Conservation (phyloP, 2,888 invertebrate species). For the Stenodema calcarata region DNA sequence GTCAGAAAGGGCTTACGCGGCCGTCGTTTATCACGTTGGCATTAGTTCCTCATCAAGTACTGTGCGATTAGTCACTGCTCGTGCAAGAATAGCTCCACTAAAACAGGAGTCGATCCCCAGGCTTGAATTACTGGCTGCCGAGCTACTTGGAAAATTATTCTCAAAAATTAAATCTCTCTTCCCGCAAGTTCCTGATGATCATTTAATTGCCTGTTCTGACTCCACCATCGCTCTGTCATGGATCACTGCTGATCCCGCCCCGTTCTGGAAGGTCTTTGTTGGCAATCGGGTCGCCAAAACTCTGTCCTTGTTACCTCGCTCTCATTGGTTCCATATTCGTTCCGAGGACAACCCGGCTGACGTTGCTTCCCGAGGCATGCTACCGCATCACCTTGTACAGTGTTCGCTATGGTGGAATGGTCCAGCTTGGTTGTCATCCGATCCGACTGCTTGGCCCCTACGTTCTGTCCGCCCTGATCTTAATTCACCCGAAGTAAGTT, state of each 20-base stretch:
- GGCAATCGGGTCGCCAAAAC: slow-evolving; percentile 1
- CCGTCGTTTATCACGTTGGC: not conserved
- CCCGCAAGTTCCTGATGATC: not conserved
- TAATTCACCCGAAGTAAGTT: not conserved
- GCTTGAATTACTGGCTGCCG: not conserved
- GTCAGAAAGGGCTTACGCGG: not conserved
- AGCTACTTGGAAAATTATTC: not conserved
- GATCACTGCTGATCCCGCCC: not conserved
- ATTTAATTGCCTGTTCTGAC: not conserved
- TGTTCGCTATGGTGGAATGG: not conserved
- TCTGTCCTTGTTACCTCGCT: not conserved
- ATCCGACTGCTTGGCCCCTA: not conserved
- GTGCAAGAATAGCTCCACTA: slow-evolving; percentile 1
- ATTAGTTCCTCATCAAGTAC: not conserved
- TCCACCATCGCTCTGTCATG: not conserved
- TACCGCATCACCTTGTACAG: not conserved
- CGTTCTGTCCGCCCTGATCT: not conserved
- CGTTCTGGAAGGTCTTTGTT: slow-evolving; percentile 6
- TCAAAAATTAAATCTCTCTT: not conserved
- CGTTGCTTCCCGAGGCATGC: not conserved
- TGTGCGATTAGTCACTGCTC: not conserved
- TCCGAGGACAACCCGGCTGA: slow-evolving; percentile 15
- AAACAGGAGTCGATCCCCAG: not conserved
- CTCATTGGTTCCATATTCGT: slow-evolving; percentile 19
- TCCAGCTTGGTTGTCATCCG: not conserved